Percentiles rank a stretch among this genome's conserved stretches.
Conservation (phyloP, 2,113 vertebrate species). For the Candoia aspera region DNA sequence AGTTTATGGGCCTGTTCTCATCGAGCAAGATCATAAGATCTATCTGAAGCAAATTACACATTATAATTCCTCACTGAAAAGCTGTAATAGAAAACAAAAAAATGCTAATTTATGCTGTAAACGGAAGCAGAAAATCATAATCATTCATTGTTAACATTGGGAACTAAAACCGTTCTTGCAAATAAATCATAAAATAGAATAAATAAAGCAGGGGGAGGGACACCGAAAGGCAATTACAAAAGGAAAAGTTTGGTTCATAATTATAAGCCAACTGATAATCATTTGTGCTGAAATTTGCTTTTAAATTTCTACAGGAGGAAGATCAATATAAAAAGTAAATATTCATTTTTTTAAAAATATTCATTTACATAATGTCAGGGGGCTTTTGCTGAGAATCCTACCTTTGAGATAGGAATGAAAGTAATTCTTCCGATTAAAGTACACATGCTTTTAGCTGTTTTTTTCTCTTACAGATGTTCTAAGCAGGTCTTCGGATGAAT, state of each 20-base stretch:
- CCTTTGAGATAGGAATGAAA: constrained; percentile 47
- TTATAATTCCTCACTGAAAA: constrained; percentile 84
- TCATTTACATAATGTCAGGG: neutral
- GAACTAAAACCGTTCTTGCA: constrained; percentile 73
- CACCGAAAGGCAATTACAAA: constrained; percentile 44
- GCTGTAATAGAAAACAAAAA: constrained; percentile 79
- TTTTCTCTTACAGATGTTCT: neutral
- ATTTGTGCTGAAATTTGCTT: neutral
- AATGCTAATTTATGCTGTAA: constrained; percentile 84
- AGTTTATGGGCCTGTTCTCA: constrained; percentile 80
- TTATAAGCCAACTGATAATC: constrained; percentile 33
- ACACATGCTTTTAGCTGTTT: neutral
- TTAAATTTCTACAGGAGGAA: neutral
- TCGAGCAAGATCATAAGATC: constrained; percentile 83
- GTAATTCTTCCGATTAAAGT: constrained; percentile 29
- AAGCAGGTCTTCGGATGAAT: neutral
- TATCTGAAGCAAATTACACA: constrained; percentile 85
- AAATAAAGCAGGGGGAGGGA: constrained; percentile 57
- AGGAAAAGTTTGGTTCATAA: neutral
- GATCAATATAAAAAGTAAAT: constrained; percentile 36
- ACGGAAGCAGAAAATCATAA: constrained; percentile 79
- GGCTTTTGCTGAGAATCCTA: neutral
- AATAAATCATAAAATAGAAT: constrained; percentile 78
- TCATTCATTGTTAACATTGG: constrained; percentile 83
- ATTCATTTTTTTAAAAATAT: constrained; percentile 38